These are phyloP conservation scores for Geococcyx californianus DNA, from an alignment of 2,113 vertebrate species.

Conservation along the genomic window DNA sequence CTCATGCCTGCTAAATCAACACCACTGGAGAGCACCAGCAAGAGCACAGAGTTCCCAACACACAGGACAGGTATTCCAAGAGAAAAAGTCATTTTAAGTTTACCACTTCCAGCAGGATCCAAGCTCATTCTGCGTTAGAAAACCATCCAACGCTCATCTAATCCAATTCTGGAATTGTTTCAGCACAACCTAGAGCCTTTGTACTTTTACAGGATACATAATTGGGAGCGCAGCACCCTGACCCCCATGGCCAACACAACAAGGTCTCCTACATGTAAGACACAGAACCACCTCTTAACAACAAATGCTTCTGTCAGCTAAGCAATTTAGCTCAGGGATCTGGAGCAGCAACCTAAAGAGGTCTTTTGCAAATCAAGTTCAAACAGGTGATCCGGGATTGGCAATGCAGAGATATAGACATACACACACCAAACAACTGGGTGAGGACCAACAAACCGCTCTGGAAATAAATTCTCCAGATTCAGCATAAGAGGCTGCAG, in stretches of 20 bases:
- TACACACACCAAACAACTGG: neutral
- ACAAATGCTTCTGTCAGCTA: neutral
- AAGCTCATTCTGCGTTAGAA: neutral
- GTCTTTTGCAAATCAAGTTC: neutral
- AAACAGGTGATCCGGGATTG: neutral
- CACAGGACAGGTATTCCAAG: neutral
- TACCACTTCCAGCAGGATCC: neutral
- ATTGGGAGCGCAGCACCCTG: neutral
- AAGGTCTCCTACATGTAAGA: fast-evolving
- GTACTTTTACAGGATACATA: fast-evolving
- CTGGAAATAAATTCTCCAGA: neutral
- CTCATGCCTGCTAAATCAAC: neutral
- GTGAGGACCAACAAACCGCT: neutral
- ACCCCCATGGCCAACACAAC: neutral
- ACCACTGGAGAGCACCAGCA: neutral
- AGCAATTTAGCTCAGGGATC: neutral
- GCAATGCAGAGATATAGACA: neutral
- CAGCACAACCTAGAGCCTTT: neutral
- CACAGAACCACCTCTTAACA: neutral
- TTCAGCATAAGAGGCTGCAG: neutral
- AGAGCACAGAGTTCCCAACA: neutral
- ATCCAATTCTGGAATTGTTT: neutral
- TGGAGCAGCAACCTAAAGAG: neutral
- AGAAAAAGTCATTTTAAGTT: neutral
- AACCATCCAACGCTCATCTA: neutral